These are phyloP conservation scores for Gallinago media DNA, from an alignment of 2,113 vertebrate genomes.

Conservation along the genomic window DNA sequence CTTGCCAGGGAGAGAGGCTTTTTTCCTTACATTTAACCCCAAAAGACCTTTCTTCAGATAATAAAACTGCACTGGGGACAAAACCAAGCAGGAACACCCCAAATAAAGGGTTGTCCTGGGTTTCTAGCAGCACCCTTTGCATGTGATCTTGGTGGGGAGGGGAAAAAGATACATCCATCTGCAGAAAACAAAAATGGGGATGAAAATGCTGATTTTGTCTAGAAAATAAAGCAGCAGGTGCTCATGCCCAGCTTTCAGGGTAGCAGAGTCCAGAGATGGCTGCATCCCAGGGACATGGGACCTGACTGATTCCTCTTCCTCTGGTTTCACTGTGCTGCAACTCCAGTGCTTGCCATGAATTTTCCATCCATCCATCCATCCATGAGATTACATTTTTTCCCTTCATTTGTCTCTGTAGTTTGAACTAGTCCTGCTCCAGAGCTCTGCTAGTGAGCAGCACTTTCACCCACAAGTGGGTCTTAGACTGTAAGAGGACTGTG, in stretches of 20 bases:
- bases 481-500: not conserved
- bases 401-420: not conserved
- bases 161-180: not conserved
- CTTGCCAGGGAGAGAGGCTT: not conserved
- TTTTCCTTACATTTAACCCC: not conserved
- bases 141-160: accelerated
- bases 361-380: not conserved
- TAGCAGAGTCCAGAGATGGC: not conserved
- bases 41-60: not conserved
- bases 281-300: not conserved
- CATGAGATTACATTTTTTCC: not conserved
- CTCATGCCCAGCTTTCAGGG: not conserved
- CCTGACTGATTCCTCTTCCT: not conserved
- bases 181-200: not conserved
- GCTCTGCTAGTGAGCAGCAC: not conserved
- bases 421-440: not conserved
- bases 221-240: not conserved
- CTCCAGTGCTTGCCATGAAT: not conserved
- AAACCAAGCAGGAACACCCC: not conserved
- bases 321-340: not conserved
- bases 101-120: not conserved
- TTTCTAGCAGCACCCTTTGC: not conserved
- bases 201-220: not conserved
- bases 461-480: not conserved
- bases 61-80: not conserved